These are phyloP conservation scores for Margarornis squamiger DNA, from an alignment of 2,797 vertebrate species.

Conservation along the genomic window DNA sequence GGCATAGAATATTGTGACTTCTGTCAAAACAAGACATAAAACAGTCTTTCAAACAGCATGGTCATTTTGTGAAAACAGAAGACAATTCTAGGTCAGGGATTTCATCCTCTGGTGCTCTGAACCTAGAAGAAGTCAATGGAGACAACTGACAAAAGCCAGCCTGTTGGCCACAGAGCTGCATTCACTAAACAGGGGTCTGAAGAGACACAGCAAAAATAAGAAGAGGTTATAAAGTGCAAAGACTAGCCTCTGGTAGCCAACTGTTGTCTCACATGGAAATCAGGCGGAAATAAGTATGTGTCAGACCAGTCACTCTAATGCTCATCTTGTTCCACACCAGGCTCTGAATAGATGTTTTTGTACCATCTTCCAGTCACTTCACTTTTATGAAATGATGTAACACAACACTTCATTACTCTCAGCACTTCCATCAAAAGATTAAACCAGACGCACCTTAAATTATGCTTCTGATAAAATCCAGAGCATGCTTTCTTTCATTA, in stretches of 20 bases:
- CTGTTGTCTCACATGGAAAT: neutral
- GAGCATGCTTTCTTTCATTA: accelerated
- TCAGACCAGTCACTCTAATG: neutral
- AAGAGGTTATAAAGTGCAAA: neutral
- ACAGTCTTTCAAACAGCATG: neutral
- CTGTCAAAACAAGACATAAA: neutral
- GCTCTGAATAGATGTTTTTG: neutral
- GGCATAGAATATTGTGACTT: neutral
- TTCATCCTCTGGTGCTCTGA: neutral
- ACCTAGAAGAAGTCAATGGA: neutral
- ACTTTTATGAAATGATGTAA: neutral
- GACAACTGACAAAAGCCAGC: neutral
- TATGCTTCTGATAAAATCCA: neutral
- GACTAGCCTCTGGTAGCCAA: neutral
- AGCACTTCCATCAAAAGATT: neutral
- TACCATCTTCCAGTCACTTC: neutral
- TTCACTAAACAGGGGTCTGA: neutral
- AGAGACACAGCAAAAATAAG: neutral
- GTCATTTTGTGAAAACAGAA: neutral
- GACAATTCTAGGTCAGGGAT: neutral
- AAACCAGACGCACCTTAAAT: slow-evolving; percentile 29
- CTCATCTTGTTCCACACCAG: neutral
- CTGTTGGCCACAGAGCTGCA: neutral
- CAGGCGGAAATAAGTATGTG: neutral
- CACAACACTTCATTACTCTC: neutral